Base-by-base conservation (phyloP, 2,888 invertebrate species). In the Cistogaster globosa region DNA sequence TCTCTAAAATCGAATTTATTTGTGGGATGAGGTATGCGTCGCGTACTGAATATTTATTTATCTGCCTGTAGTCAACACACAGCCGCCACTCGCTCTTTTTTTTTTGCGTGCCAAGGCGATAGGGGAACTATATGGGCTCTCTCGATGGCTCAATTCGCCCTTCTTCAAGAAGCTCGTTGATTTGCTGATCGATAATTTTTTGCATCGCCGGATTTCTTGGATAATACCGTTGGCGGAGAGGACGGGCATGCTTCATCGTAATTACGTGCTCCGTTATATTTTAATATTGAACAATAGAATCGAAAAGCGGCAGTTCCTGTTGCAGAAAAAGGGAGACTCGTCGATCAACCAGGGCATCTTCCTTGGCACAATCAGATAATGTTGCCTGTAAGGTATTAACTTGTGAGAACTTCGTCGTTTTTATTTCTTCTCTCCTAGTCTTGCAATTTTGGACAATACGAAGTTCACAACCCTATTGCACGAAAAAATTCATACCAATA, bases 101-200 rank as follows among this genome's bases (percentile, higher is more conserved):
- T 69, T 75, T 36, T 69, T 81, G 1, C 57, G n/a, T 3, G 26
- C 82, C 42, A 82, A 26, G 1, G 57, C 75, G 7, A 75, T 69
- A 4, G 81, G 81, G 0, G 81, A 53, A 36, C 75, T 75, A 11
- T 81, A 68, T 6, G 69, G 68, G 26, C 69, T 81, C 0, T 45
- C n/a, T 48, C 14, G 68, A 81, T 14, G 75, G 75, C 18, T 81
- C 68, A 6, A 81, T 81, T 20, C 42, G 14, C 1, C 63, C 69
- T 3, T 68, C 42, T 22, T 2, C 16, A 11, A 81, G n/a, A 2
- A 75, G 55, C n/a, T n/a, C n/a, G n/a, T n/a, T n/a, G n/a, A n/a
- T n/a, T n/a, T n/a, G n/a, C n/a, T n/a, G n/a, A n/a, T 81, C 36
- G 20, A 76, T 76, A 11, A 36, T 36, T 8, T 36, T 36, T 36